Evolutionary conservation across 1,140 invertebrate genomes (phyloP).

Genomic region (Agrypnia vestita): DNA sequence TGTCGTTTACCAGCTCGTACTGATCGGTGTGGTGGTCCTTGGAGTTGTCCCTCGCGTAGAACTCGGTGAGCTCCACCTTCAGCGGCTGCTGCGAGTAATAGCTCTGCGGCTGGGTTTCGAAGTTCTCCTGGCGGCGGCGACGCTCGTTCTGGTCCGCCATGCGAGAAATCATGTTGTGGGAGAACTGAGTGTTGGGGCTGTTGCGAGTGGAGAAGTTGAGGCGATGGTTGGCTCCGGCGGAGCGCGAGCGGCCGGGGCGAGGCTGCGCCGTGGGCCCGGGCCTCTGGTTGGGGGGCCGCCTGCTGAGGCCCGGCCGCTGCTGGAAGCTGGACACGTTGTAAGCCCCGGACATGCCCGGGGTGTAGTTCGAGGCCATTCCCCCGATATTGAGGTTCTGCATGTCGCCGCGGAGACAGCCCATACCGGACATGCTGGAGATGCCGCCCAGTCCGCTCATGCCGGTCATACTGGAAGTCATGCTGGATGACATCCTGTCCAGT

Average conservation of each 20-base stretch:
- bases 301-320: constrained; percentile 70
- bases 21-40: constrained; percentile 78
- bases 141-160: constrained; percentile 72
- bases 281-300: constrained; percentile 69
- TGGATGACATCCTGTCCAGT: constrained; percentile 71
- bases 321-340: constrained; percentile 72
- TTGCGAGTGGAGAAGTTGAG: constrained; percentile 70
- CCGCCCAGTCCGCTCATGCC: constrained; percentile 70
- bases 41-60: constrained; percentile 78
- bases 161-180: constrained; percentile 70
- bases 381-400: constrained; percentile 69
- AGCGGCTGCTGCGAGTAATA: constrained; percentile 73
- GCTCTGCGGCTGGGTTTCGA: constrained; percentile 70
- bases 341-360: constrained; percentile 69
- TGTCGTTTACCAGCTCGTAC: constrained; percentile 76
- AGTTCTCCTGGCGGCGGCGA: constrained; percentile 70
- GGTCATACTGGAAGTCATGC: constrained; percentile 72
- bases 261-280: constrained; percentile 70
- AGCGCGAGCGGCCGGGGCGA: constrained; percentile 69
- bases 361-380: constrained; percentile 71
- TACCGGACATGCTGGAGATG: constrained; percentile 68
- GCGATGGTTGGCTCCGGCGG: constrained; percentile 67
- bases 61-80: constrained; percentile 76
- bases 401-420: constrained; percentile 68
- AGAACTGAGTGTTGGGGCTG: constrained; percentile 70